Evolutionary conservation across 2,797 vertebrate species (phyloP), one percentile per base, ranked within the genome.

Genomic region (Knipowitschia caucasica): DNA sequence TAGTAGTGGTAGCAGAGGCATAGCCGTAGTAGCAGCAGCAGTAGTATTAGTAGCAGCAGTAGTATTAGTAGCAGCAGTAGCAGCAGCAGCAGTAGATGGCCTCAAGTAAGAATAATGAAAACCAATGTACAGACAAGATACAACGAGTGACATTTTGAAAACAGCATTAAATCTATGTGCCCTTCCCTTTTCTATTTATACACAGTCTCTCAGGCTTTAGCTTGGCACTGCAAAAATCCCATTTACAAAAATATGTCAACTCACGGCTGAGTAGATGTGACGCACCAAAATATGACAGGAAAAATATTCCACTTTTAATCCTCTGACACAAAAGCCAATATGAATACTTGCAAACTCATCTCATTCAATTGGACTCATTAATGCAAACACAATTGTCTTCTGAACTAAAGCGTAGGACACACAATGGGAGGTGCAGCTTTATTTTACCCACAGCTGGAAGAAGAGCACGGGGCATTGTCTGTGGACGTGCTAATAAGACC

Each of bases 401-500:
- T 30, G 11, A 31, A 31, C 12, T 49, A 23, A 14, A 21, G 31
- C 21, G 20, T 12, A 20, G 15, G 1, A 8, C 20, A 33, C 29
- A 49, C 18, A 49, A 49, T 21, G 9, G 29, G 11, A n/a, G 23
- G 9, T 5, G 18, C 1, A 49, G 30, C 15, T 15, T 24, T 15
- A 52, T 38, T 52, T 17, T 38, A 18, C 20, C 5, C 26, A 5
- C 21, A 26, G 7, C 24, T 1, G 0, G 17, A 12, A 20, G 2
- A 31, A 50, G 30, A 2, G 51, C 33, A 35, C 27, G 12, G n/a
- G 3, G 12, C 54, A 35, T 56, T 25, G 46, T 53, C 50, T 55
- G 34, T 53, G 43, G 17, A 21, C 43, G 61, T 53, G 49, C 46
- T 73, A 70, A 70, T 38, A 27, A 69, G 61, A 72, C 24, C 61